These are phyloP conservation scores for Calliphora vicina DNA, from an alignment of 1,140 invertebrate genomes.

Conservation along the genomic window DNA sequence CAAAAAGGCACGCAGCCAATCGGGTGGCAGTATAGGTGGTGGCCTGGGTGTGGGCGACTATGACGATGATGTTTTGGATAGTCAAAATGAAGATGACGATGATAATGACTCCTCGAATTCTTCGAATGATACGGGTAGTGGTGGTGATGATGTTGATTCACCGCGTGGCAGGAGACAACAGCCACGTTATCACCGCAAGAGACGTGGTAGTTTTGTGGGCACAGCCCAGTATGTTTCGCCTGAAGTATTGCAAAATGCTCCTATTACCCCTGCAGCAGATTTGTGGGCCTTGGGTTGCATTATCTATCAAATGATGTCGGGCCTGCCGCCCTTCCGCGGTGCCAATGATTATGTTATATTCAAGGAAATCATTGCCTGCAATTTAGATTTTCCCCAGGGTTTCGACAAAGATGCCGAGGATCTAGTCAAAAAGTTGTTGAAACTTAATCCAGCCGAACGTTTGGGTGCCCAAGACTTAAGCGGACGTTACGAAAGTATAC, in stretches of 20 bases:
- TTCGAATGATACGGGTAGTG: slow-evolving; percentile 30
- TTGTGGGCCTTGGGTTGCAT: slow-evolving; percentile 99
- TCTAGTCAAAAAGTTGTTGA: slow-evolving; percentile 87
- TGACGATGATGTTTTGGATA: slow-evolving; percentile 50
- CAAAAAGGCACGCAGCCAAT: slow-evolving; percentile 19
- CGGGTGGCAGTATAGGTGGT: slow-evolving; percentile 36
- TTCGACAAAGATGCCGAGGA: slow-evolving; percentile 86
- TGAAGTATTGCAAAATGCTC: slow-evolving; percentile 87
- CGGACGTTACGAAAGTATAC: slow-evolving; percentile 81
- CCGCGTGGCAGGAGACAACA: slow-evolving; percentile 35
- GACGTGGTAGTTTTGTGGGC: slow-evolving; percentile 94
- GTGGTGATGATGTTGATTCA: slow-evolving; percentile 46
- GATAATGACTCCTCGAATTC: slow-evolving; percentile 37
- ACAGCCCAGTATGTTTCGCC: slow-evolving; percentile 99
- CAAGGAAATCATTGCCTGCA: slow-evolving; percentile 91
- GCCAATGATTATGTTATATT: slow-evolving; percentile 96
- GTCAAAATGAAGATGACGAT: slow-evolving; percentile 48
- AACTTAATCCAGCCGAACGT: slow-evolving; percentile 79
- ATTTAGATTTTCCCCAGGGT: slow-evolving; percentile 92
- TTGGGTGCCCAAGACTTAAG: slow-evolving; percentile 80
- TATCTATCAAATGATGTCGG: slow-evolving; percentile 96
- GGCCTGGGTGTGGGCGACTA: slow-evolving; percentile 42
- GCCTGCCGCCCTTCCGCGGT: slow-evolving; percentile 89
- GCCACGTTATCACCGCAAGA: slow-evolving; percentile 44
- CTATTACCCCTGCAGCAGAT: slow-evolving; percentile 83